A percentile compares a stretch with the other conserved stretches of the same genome.
Evolutionary conservation across 2,888 invertebrate genomes (phyloP).

Genomic region (Dicycla oo): DNA sequence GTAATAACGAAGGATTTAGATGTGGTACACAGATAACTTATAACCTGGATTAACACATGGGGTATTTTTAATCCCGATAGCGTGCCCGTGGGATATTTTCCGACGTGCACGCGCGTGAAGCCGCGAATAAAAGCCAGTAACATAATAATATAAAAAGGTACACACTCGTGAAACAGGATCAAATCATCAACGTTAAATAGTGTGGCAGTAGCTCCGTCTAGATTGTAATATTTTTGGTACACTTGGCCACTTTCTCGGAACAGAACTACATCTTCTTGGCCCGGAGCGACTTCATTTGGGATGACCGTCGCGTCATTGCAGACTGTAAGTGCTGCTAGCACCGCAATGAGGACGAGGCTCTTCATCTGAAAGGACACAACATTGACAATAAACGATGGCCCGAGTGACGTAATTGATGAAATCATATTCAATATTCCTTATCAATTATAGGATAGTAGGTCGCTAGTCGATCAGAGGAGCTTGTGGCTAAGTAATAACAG

Average conservation of each 20-base stretch:
- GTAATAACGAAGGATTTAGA: too few relatives aligned
- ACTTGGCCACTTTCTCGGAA: background rate
- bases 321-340: conserved; percentile 15
- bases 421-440: background rate
- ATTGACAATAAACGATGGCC: background rate
- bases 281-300: background rate
- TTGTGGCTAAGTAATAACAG: too few relatives aligned
- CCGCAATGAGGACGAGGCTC: conserved; percentile 8
- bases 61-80: too few relatives aligned
- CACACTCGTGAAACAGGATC: conserved; percentile 13
- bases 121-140: too few relatives aligned
- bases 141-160: background rate
- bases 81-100: too few relatives aligned
- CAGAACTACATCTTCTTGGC: conserved; percentile 10
- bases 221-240: conserved; percentile 7
- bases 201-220: background rate
- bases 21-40: too few relatives aligned
- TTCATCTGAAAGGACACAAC: conserved; percentile 28
- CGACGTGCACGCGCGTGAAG: too few relatives aligned
- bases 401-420: too few relatives aligned
- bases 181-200: background rate
- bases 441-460: background rate
- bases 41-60: too few relatives aligned
- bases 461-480: background rate
- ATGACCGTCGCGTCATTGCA: conserved; percentile 4